These are phyloP conservation scores for Xestia xanthographa DNA, from an alignment of 2,888 invertebrate genomes.

Conservation along the genomic window DNA sequence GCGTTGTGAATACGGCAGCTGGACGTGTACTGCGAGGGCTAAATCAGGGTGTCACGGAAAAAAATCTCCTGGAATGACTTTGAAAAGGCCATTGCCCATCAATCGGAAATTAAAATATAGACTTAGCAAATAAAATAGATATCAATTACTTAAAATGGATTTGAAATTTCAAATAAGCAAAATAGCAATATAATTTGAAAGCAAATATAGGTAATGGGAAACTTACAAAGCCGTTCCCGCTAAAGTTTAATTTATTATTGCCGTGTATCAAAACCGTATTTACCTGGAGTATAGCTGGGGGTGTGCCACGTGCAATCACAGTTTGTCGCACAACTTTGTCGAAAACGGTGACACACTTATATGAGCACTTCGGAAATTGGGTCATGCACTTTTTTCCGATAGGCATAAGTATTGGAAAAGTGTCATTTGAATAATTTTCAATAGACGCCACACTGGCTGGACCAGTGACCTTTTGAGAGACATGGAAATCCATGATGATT, in stretches of 20 bases:
- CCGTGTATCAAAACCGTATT: constrained; percentile 28
- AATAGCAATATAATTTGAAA: too few relatives aligned
- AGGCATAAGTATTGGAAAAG: background rate
- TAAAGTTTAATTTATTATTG: constrained; percentile 22
- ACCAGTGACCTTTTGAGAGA: background rate
- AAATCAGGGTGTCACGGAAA: background rate
- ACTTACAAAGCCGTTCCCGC: constrained; percentile 3
- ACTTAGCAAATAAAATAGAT: background rate
- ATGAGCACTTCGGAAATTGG: constrained; percentile 30
- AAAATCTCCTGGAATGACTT: background rate
- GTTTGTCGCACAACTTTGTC: constrained; percentile 49
- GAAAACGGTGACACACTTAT: constrained; percentile 37
- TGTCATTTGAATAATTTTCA: background rate
- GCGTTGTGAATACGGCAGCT: too few relatives aligned
- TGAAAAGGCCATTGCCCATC: background rate
- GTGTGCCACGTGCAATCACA: constrained; percentile 26
- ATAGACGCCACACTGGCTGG: background rate
- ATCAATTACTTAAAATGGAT: background rate
- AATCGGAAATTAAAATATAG: background rate
- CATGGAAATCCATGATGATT: background rate
- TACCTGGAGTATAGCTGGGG: constrained; percentile 12
- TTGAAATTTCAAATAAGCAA: background rate
- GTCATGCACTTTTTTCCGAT: constrained; percentile 17
- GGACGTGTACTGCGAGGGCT: background rate
- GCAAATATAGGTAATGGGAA: background rate